A percentile compares a stretch with the other conserved stretches of the same genome.
Evolutionary conservation across 2,888 invertebrate species (phyloP).

Genomic region (Malthinus flaveolus): DNA sequence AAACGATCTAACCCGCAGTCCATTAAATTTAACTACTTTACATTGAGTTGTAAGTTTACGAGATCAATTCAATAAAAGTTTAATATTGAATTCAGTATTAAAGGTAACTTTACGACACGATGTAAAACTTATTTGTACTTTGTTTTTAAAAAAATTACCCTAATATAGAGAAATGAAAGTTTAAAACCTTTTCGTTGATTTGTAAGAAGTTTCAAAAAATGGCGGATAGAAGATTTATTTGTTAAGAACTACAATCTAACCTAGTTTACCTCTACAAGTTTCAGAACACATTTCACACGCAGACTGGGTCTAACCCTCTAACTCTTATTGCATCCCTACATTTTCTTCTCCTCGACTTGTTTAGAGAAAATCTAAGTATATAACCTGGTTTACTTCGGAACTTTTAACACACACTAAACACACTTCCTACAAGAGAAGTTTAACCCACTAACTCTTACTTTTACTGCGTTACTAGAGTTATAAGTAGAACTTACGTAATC

Average conservation of each 20-base stretch:
- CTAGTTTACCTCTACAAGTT: too few species aligned
- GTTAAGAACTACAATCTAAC: neutral
- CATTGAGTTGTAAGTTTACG: conserved; percentile 18
- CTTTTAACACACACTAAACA: too few species aligned
- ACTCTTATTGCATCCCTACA: too few species aligned
- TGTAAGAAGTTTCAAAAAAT: neutral
- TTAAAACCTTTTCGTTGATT: neutral
- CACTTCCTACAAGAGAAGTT: too few species aligned
- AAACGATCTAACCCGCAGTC: conserved; percentile 20
- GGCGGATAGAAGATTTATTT: neutral
- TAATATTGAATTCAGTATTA: conserved; percentile 12
- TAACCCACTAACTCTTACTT: too few species aligned
- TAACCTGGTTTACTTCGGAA: too few species aligned
- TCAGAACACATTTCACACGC: too few species aligned
- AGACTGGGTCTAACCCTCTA: too few species aligned
- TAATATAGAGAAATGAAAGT: neutral
- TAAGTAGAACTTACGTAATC: too few species aligned
- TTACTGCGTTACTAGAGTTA: too few species aligned
- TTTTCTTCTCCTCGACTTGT: too few species aligned
- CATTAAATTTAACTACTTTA: conserved; percentile 24
- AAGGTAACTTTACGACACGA: conserved; percentile 5
- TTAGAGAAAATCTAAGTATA: too few species aligned
- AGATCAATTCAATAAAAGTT: conserved; percentile 15
- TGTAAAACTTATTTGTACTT: conserved; percentile 6
- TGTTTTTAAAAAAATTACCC: conserved; percentile 1